A percentile compares a stretch with the other conserved stretches of the same genome.
Evolutionary conservation across 2,888 invertebrate species (phyloP).

Genomic region (Hyposoter didymator): DNA sequence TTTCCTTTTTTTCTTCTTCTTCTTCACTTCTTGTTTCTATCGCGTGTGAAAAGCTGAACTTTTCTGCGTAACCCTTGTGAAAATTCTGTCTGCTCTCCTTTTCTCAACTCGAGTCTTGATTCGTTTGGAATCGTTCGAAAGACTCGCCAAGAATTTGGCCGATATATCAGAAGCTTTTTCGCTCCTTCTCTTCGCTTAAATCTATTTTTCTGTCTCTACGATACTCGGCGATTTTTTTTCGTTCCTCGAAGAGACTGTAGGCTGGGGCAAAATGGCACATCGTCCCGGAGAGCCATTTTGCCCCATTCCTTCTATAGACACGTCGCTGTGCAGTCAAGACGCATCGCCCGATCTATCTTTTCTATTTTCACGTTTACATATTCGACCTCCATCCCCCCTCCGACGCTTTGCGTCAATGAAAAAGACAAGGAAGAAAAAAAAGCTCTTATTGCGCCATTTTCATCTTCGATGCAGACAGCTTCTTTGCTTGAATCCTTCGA

Average conservation of each 20-base stretch:
- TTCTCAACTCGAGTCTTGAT: conserved; percentile 18
- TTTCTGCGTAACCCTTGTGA: conserved; percentile 13
- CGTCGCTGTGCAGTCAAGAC: neutral
- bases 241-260: neutral
- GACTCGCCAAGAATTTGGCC: conserved; percentile 38
- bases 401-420: neutral
- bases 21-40: conserved; percentile 32
- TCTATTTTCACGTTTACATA: conserved; percentile 2
- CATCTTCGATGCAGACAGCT: conserved; percentile 44
- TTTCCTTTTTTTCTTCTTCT: conserved; percentile 8
- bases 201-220: conserved; percentile 8
- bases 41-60: conserved; percentile 28
- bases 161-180: conserved; percentile 37
- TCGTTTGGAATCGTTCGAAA: conserved; percentile 19
- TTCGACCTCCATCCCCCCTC: neutral
- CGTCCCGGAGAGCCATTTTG: neutral
- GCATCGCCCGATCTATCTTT: conserved; percentile 27
- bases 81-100: neutral
- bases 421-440: conserved; percentile 25
- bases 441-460: conserved; percentile 37
- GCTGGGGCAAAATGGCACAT: neutral
- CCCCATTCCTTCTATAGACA: neutral
- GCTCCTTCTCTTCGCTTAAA: neutral
- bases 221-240: conserved; percentile 1
- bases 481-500: conserved; percentile 16